These are phyloP conservation scores for Pristis pectinata DNA, from an alignment of 2,797 vertebrate species.

Conservation along the genomic window DNA sequence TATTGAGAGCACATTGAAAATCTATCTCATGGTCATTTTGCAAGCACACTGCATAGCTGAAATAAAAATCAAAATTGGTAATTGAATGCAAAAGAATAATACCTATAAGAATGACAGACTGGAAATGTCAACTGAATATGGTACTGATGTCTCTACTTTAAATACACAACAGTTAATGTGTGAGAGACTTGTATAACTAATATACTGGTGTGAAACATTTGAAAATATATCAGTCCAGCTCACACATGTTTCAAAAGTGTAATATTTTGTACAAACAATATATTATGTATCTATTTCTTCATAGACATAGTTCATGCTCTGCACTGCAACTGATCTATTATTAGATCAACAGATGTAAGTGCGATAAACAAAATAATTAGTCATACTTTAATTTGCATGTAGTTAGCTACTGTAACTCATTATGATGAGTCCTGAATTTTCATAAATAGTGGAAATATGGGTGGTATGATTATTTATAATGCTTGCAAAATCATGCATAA, in stretches of 20 bases:
- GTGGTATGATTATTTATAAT: not conserved
- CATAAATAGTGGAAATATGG: constrained; percentile 20
- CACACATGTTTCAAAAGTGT: not conserved
- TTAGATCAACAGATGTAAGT: constrained; percentile 32
- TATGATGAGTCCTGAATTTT: constrained; percentile 24
- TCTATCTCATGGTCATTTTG: not conserved
- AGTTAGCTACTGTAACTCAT: constrained; percentile 28
- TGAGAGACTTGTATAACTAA: not conserved
- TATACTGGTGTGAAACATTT: not conserved
- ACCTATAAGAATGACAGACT: too few species aligned
- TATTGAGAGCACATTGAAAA: not conserved
- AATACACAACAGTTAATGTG: not conserved
- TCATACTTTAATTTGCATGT: constrained; percentile 32
- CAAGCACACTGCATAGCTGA: not conserved
- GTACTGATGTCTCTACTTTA: not conserved
- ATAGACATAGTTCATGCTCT: not conserved
- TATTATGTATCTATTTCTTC: constrained; percentile 2
- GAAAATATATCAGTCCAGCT: not conserved
- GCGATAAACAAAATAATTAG: constrained; percentile 34
- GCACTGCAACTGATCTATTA: constrained; percentile 3
- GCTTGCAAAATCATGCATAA: not conserved
- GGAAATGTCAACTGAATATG: not conserved
- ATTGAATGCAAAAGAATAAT: not conserved
- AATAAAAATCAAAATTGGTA: not conserved
- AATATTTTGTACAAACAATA: constrained; percentile 5